Base-by-base conservation (phyloP, 2,113 vertebrate genomes). In the Spermophilus dauricus region DNA sequence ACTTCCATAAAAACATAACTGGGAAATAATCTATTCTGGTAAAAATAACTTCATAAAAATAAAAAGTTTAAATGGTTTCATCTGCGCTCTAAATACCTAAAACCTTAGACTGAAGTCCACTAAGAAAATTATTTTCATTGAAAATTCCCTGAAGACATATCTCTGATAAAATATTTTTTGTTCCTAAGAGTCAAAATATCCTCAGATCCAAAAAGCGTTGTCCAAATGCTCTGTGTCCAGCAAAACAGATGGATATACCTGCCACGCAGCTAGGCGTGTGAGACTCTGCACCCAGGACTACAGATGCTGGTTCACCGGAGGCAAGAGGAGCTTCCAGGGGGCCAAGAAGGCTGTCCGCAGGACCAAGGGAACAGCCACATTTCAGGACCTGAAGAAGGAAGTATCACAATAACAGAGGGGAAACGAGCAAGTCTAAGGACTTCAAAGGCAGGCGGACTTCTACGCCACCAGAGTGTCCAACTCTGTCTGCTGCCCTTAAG, bases 181-280 rank as follows among this genome's bases (percentile, higher is more conserved):
- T 48, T 75, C 63, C 13, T 58, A 42, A 90, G 26, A 89, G 78
- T 94, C 58, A 67, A 67, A 89, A 75, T 53, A 75, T 18, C 37
- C 65, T 61, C 22, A 9, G 56, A 53, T 75, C 70, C 91, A 45
- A 58, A 34, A 37, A 22, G 69, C 20, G 12, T 30, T 32, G 20
- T 42, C 45, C 42, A 20, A 51, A 69, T 34, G 61, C 26, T 34
- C 83, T 42, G 14, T 45, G 45, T 42, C 42, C 42, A 53, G 73
- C 24, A 61, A 32, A 85, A 56, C 72, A 48, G 32, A 42, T 1
- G 28, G 39, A 37, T 26, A 65, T 20, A 16, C 30, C 63, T 5
- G 30, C 53, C 37, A 26, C 26, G 5, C 39, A 24, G 37, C 1
- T 30, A 18, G 67, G 45, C 2, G 0, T 28, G 11, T n/a, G 86